Evolutionary conservation across 2,888 invertebrate genomes (phyloP), one percentile per base, ranked within the genome.

Genomic region (Drosophila meridiana): DNA sequence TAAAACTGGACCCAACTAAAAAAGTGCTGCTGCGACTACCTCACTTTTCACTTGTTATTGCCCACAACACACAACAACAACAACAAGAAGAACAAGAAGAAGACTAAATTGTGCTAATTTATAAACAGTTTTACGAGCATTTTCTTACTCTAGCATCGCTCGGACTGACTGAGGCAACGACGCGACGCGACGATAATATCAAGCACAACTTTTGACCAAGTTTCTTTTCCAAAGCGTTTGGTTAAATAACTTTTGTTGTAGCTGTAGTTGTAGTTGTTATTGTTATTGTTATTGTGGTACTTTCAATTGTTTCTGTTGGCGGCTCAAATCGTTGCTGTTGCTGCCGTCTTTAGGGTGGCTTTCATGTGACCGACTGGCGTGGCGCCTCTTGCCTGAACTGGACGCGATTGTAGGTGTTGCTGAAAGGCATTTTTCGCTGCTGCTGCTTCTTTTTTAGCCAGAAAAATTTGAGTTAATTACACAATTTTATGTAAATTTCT

Each of bases 401-500:
- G 79, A 78, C 79, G 45, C 55, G 36, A 38, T 63, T 62, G 73
- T 75, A 78, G 80, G 80, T 83, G 82, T 78, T 83, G 80, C 75
- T 80, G 72, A 68, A 48, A 74, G 77, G 75, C 71, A 63, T 36
- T 57, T 60, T 50, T 52, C 40, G 57, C 20, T 40, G 40, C 32
- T 36, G 55, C 55, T 43, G 55, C 43, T 47, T 61, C 80, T 82
- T 50, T 75, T 82, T 73, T 55, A 28, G 66, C 67, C 63, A 75
- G 38, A 61, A 67, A 53, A 75, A 78, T 64, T 73, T 69, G 66
- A 76, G 79, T 73, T 86, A 85, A 85, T 85, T 85, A 88, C 87
- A 85, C 89, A 88, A 85, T 81, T 85, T 85, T 83, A 85, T 85
- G 87, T 81, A 88, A 85, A 85, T 85, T 85, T 85, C 89, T 83